Base-by-base conservation (phyloP, 2,113 vertebrate species). In the Rhabdornis inornatus region DNA sequence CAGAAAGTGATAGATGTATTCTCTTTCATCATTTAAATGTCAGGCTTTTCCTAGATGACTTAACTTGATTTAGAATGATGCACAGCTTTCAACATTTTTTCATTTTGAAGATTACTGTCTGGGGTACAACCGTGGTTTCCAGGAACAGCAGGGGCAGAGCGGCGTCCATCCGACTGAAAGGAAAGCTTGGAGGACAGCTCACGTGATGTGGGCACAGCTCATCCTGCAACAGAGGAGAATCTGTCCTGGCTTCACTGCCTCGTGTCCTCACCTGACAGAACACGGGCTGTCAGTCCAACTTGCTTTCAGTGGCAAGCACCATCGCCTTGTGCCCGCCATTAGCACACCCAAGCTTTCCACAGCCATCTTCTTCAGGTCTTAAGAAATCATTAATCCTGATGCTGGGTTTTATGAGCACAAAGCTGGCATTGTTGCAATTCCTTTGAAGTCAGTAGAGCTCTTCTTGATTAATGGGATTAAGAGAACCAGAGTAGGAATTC, bases 381-480 rank as follows among this genome's bases (percentile, higher is more conserved):
- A 70, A 22, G 60, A 83, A 86, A 88, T n/a, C 90, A 70, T 35
- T 88, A 70, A 78, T 63, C 64, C 68, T 44, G 64, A 55, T 3
- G 11, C 50, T 50, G 64, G 42, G 30, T 81, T 89, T 94, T 61
- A 42, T n/a, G 40, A 89, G 52, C 42, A 74, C 33, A 63, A 77
- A 92, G n/a, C 33, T 90, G 76, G 71, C n/a, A 35, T 14, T 83
- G 59, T 30, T 83, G 79, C 59, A 83, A 42, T 37, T 83, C 66
- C 59, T 94, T 76, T 94, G 88, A 95, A 88, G 45, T 72, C 85
- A 65, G n/a, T 22, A 63, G 30, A 86, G 59, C 66, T 88, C 47
- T 40, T 90, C 66, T 90, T 80, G 82, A 88, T 85, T 85, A 89
- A 87, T 35, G 66, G 61, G 66, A 82, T 76, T 90, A 90, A 65